Evolutionary conservation across 2,797 vertebrate species (phyloP).

Genomic region (Hemibagrus guttatus): DNA sequence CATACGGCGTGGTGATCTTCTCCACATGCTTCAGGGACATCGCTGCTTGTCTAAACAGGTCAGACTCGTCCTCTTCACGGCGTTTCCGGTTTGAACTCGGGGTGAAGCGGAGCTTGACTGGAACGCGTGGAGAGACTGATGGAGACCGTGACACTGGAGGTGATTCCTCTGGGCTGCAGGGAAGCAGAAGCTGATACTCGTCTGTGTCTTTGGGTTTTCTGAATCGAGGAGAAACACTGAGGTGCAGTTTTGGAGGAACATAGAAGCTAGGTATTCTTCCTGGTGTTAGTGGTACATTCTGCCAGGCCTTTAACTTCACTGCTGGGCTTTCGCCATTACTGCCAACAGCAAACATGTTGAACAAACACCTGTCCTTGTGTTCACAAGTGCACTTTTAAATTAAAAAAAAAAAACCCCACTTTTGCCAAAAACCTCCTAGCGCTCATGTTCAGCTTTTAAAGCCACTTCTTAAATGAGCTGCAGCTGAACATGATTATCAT

Average conservation of each 20-base stretch:
- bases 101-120: conserved; percentile 29
- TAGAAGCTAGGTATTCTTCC: conserved; percentile 65
- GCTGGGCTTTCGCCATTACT: conserved; percentile 16
- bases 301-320: conserved; percentile 41
- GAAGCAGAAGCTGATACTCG: conserved; percentile 51
- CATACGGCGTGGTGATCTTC: conserved; percentile 70
- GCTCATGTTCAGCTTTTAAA: conserved; percentile 8
- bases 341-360: conserved; percentile 43
- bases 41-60: conserved; percentile 64
- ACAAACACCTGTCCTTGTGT: neutral
- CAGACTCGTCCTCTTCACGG: conserved; percentile 35
- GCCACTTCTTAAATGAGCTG: conserved; percentile 11
- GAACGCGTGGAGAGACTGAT: conserved; percentile 6
- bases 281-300: conserved; percentile 65
- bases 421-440: neutral
- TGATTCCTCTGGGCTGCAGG: conserved; percentile 38
- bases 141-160: conserved; percentile 7
- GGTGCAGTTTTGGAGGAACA: conserved; percentile 53
- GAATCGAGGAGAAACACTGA: conserved; percentile 41
- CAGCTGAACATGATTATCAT: conserved; percentile 43
- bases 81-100: conserved; percentile 9
- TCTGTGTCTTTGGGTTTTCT: conserved; percentile 27
- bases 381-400: neutral
- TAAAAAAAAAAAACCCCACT: neutral
- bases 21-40: conserved; percentile 68